Evolutionary conservation across 2,113 vertebrate species (phyloP).

Genomic region (Terrapene triunguis): DNA sequence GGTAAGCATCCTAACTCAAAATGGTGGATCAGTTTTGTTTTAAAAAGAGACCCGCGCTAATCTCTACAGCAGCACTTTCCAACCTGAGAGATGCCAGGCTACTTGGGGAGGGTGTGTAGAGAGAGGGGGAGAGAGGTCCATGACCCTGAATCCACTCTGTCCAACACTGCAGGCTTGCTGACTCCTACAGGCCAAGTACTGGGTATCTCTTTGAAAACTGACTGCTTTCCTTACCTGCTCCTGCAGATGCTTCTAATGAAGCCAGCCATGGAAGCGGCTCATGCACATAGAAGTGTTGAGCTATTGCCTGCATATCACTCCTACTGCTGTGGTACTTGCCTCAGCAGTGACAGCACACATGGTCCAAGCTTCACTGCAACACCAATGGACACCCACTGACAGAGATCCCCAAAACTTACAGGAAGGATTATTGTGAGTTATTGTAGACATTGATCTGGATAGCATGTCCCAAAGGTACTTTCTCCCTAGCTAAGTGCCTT

Average conservation of each 20-base stretch:
- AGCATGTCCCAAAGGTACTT: rapidly evolving
- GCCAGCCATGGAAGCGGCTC: not conserved
- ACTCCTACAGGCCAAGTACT: not conserved
- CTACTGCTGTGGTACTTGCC: not conserved
- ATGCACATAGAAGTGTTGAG: not conserved
- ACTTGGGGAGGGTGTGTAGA: not conserved
- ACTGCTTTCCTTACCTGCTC: not conserved
- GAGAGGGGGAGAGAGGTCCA: not conserved
- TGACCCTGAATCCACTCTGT: not conserved
- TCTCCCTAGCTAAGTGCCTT: rapidly evolving
- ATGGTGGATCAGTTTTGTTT: not conserved
- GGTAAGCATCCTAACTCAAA: not conserved
- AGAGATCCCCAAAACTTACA: not conserved
- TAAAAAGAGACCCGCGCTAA: not conserved
- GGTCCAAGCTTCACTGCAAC: not conserved
- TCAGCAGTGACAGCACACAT: not conserved
- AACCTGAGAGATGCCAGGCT: not conserved
- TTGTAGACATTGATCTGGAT: not conserved
- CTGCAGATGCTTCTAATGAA: not conserved
- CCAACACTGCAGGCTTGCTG: not conserved
- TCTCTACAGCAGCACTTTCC: not conserved
- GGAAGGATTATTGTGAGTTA: not conserved
- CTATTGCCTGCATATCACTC: not conserved
- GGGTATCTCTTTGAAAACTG: not conserved
- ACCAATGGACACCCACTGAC: not conserved